These are phyloP conservation scores for Altica lythri DNA, from an alignment of 2,888 invertebrate species.

Conservation along the genomic window DNA sequence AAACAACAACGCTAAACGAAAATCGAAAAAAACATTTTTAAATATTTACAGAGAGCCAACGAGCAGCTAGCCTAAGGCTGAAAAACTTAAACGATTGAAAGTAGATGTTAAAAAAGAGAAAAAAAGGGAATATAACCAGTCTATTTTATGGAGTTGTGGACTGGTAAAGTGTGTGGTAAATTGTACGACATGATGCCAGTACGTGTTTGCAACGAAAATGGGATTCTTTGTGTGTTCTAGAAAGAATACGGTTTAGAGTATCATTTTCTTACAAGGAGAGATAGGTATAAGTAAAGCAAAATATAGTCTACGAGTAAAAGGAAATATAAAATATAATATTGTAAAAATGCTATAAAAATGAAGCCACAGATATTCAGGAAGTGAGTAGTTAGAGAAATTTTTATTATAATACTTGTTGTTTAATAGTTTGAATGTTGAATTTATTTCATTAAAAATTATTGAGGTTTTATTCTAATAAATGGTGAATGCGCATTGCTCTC, in stretches of 20 bases:
- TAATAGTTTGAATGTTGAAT: no score
- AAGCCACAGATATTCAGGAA: no score
- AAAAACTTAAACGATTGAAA: background rate
- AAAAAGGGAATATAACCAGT: conserved; percentile 25
- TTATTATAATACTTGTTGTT: no score
- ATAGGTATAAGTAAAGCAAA: no score
- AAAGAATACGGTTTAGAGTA: conserved; percentile 7
- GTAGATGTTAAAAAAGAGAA: conserved; percentile 9
- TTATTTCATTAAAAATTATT: no score
- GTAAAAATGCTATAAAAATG: no score
- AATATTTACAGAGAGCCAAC: conserved; percentile 2
- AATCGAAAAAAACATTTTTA: background rate
- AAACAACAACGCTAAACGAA: background rate
- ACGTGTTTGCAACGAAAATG: conserved; percentile 23
- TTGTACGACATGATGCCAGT: conserved; percentile 27
- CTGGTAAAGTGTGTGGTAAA: conserved; percentile 30
- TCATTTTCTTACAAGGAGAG: background rate
- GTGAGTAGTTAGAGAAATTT: no score
- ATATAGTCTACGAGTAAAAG: no score
- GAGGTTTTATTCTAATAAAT: no score
- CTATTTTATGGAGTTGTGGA: conserved; percentile 31
- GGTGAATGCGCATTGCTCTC: no score
- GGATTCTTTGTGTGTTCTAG: conserved; percentile 7
- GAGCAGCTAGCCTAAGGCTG: background rate
- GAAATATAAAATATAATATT: no score